Evolutionary conservation across 2,797 vertebrate species (phyloP), one percentile per base, ranked within the genome.

Genomic region (Lacerta bilineata): DNA sequence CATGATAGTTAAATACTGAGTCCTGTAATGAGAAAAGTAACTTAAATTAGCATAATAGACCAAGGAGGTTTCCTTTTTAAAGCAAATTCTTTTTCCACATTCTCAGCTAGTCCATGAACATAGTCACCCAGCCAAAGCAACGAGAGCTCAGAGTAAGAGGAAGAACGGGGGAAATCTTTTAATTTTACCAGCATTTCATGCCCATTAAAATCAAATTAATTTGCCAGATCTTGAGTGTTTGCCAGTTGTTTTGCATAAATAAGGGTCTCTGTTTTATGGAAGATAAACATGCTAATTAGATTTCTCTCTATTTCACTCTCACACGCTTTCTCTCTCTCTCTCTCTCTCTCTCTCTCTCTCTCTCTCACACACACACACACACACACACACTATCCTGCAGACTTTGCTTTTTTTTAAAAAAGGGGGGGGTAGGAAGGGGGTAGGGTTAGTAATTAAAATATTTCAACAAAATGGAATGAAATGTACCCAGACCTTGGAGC

Each of bases 201-300:
- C 89, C 93, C 91, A 88, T 93, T 94, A 92, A 94, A 94, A 93
- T 84, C 92, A 92, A 92, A 95, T 95, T 93, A 94, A 94, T 89
- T 92, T 88, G 91, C 93, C 8, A 87, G 41, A 76, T 79, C 83
- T 90, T 94, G 95, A 93, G 88, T 0, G 0, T 75, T 91, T 89
- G 90, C 95, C 94, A 94, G 87, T 71, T 68, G 39, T 87, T 91
- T 85, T 77, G 87, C 89, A 84, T 93, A 91, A 85, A 81, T 75
- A 79, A 89, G 83, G 91, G 90, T 79, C 69, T 77, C 74, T 88
- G 43, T 92, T 94, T 93, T 93, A 83, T 92, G 87, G 90, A 77
- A 91, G 93, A 88, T 91, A 90, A 93, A 94, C 39, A 50, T 78
- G 78, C 94, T 95, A 93, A 94, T 95, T 91, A 93, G 91, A 76